Evolutionary conservation across 2,888 invertebrate genomes (phyloP).

Genomic region (Caenorhabditis japonica): DNA sequence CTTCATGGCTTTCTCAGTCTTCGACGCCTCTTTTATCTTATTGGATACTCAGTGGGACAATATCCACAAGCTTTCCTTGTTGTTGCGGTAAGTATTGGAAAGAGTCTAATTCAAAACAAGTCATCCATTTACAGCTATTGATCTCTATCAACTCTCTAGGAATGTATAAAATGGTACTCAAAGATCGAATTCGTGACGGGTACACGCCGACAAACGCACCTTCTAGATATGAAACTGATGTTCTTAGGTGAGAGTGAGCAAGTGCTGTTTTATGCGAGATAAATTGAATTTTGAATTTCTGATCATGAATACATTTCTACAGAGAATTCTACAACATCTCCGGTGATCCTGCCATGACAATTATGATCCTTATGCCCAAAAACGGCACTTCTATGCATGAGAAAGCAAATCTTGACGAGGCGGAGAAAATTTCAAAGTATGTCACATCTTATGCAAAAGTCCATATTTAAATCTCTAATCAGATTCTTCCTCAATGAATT

Average conservation of each 20-base stretch:
- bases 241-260: conserved; percentile 63
- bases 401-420: conserved; percentile 69
- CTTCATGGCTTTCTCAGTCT: conserved; percentile 64
- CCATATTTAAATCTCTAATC: too few relatives aligned
- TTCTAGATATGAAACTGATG: conserved; percentile 73
- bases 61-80: conserved; percentile 61
- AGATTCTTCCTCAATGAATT: conserved; percentile 49
- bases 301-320: conserved; percentile 5
- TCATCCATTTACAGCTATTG: conserved; percentile 33
- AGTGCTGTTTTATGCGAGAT: too few relatives aligned
- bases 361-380: conserved; percentile 70
- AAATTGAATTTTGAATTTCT: neutral
- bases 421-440: conserved; percentile 62
- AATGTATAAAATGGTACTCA: conserved; percentile 64
- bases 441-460: too few relatives aligned
- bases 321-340: conserved; percentile 55
- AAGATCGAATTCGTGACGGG: conserved; percentile 75
- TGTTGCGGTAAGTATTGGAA: conserved; percentile 42
- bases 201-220: conserved; percentile 76
- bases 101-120: too few relatives aligned
- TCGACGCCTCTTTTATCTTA: conserved; percentile 66
- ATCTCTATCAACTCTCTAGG: conserved; percentile 59
- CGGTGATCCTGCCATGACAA: conserved; percentile 76
- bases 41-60: conserved; percentile 61
- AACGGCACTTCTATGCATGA: conserved; percentile 75